Evolutionary conservation across 2,113 vertebrate species (phyloP).

Genomic region (Ctenomys sociabilis): DNA sequence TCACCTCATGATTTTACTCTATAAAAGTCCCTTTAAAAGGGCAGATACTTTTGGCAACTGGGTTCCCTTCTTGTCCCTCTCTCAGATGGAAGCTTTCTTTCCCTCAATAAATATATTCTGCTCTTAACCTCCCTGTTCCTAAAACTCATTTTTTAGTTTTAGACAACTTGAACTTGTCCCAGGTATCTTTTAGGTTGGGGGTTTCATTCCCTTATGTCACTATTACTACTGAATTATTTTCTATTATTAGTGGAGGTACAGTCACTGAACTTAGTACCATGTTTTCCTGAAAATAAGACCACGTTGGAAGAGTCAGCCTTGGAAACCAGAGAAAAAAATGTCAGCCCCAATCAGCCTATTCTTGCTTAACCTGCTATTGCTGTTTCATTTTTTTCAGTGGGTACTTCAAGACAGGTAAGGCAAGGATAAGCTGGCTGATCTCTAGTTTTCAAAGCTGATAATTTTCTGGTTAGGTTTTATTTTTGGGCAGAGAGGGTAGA

Average conservation of each 20-base stretch:
- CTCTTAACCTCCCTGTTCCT: no score
- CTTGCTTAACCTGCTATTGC: not conserved
- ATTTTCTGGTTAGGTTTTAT: not conserved
- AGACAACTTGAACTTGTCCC: no score
- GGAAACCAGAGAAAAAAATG: not conserved
- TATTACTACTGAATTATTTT: not conserved
- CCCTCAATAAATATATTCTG: no score
- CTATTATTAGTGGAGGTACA: not conserved
- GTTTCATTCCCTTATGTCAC: no score
- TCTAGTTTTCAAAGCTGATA: not conserved
- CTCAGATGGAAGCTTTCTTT: no score
- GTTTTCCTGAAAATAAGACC: not conserved
- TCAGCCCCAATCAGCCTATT: not conserved
- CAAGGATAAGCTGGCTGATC: not conserved
- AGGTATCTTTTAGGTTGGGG: no score
- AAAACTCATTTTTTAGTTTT: no score
- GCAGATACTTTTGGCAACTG: no score
- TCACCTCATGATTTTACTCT: no score
- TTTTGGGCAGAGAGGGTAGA: not conserved
- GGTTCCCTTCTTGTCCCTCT: no score
- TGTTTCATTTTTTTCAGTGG: not conserved
- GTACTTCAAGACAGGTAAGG: not conserved
- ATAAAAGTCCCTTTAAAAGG: no score
- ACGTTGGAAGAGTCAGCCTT: not conserved
- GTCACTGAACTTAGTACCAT: not conserved